phyloP scores from a whole-genome alignment of 2,888 invertebrate genomes.

The Xestia ashworthii region DNA sequence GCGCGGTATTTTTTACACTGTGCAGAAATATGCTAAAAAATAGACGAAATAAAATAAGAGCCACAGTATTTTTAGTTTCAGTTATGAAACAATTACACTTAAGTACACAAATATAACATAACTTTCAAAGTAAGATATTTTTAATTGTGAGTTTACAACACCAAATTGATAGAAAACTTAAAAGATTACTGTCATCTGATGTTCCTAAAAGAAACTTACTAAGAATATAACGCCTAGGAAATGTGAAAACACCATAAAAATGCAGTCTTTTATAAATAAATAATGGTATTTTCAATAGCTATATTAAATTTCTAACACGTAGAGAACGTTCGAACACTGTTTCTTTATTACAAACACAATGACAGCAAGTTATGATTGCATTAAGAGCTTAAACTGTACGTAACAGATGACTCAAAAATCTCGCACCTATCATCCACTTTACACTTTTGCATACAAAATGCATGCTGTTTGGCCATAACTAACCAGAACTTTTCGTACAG shows the following conservation, averaged over 20 bases:
- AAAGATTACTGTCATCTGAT: no score
- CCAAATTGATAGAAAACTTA: background rate
- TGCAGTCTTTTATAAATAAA: background rate
- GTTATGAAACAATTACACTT: no score
- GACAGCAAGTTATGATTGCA: background rate
- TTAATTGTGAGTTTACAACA: background rate
- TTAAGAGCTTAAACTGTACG: background rate
- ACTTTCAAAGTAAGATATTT: background rate
- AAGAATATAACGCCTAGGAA: background rate
- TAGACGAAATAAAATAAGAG: slow-evolving; percentile 1
- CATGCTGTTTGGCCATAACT: background rate
- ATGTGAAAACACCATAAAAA: background rate
- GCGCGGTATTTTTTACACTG: slow-evolving; percentile 24
- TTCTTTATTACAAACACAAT: slow-evolving; percentile 14
- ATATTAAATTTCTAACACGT: background rate
- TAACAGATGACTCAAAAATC: slow-evolving; percentile 3
- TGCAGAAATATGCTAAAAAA: background rate
- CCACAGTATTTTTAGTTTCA: background rate
- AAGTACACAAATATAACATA: no score
- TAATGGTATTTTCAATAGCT: background rate
- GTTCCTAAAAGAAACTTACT: background rate
- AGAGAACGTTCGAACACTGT: background rate
- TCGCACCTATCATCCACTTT: slow-evolving; percentile 29
- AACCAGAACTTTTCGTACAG: slow-evolving; percentile 7
- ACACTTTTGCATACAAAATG: slow-evolving; percentile 13